Evolutionary conservation across 2,797 vertebrate genomes (phyloP), one percentile per base, ranked within the genome.

Genomic region (Ctenopoma multispine): DNA sequence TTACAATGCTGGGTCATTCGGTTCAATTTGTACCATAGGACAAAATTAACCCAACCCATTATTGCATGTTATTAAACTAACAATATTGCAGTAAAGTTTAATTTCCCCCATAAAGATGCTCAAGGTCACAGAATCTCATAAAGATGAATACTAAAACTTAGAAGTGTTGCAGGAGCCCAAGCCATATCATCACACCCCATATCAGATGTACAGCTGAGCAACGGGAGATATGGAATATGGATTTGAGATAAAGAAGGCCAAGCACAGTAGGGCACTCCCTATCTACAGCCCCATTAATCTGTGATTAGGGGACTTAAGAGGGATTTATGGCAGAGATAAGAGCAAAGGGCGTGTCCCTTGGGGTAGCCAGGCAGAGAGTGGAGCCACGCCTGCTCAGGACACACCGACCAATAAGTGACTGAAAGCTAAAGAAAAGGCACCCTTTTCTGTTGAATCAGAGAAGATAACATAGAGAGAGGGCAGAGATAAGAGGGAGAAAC

Each of bases 301-400:
- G 89, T 88, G 92, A 95, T 95, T 94, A 95, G 85, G 84, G 83
- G 90, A 87, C 57, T 91, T 93, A 91, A 92, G 83, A 83, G 87
- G 91, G 92, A 93, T 93, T 94, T 93, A 92, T 89, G 88, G 86
- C 80, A 4, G 55, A 77, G 93, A 95, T 94, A 93, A 92, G 88
- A 87, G 89, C 83, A 84, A 82, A 82, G 90, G 90, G 92, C 57
- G 89, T 84, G 89, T 88, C 87, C 80, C 82, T 64, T 0, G 54
- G 79, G 87, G 80, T 21, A 71, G 80, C 51, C 72, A 58, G 77
- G 75, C 69, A 1, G 69, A 74, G 76, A 75, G 63, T 11, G 67
- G 56, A 87, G 87, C 59, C 86, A 86, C 82, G 87, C 84, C 85
- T 77, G 65, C 66, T 69, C 18, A 0, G 65, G 62, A 81, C 13